Evolutionary conservation across 2,888 invertebrate species (phyloP).

Genomic region (Harmothoe impar): DNA sequence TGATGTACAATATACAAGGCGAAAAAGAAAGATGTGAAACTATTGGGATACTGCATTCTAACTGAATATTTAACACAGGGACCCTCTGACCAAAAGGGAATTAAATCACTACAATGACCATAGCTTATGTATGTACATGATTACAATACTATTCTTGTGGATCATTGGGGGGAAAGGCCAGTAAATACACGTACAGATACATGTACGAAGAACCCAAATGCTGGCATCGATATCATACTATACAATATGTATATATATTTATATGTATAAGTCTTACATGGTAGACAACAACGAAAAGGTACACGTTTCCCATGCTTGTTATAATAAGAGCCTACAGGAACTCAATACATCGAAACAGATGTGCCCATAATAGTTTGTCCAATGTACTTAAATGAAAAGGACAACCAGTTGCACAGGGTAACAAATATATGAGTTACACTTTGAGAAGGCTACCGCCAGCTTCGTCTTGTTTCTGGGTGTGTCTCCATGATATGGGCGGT

Average conservation of each 20-base stretch:
- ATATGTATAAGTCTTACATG: conserved; percentile 54
- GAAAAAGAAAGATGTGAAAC: too few species aligned
- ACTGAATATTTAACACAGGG: neutral
- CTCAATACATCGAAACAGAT: conserved; percentile 46
- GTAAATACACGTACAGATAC: neutral
- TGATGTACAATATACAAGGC: neutral
- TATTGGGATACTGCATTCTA: too few species aligned
- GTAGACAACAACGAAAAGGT: conserved; percentile 47
- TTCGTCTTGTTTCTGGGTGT: too few species aligned
- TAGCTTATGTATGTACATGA: conserved; percentile 40
- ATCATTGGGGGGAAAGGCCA: neutral
- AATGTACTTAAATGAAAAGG: neutral
- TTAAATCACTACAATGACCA: conserved; percentile 22
- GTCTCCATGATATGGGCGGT: too few species aligned
- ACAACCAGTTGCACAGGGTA: neutral
- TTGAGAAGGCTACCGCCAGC: too few species aligned
- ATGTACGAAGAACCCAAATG: conserved; percentile 5
- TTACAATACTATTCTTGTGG: conserved; percentile 35
- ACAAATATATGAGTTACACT: neutral
- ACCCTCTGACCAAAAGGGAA: neutral
- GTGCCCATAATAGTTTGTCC: conserved; percentile 2
- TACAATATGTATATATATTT: conserved; percentile 42
- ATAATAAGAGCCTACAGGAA: neutral
- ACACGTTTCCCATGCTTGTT: neutral
- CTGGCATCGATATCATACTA: conserved; percentile 31